Base-by-base conservation (phyloP, 2,888 invertebrate genomes). In the Acanthosepion lycidas region DNA sequence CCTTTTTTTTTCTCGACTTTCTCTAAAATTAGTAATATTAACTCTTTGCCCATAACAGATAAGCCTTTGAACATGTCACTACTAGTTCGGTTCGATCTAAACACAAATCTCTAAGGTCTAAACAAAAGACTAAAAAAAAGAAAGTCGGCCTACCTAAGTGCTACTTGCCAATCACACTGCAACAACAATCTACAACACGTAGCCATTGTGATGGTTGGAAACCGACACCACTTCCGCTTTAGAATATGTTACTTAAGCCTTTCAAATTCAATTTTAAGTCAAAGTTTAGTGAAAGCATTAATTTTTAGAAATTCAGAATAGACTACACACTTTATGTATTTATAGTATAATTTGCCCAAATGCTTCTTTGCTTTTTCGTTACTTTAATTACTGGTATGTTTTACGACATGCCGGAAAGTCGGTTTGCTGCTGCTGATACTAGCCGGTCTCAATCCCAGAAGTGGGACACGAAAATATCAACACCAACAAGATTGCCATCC, bases 391-490 rank as follows among this genome's bases (percentile, higher is more conserved):
- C 23, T 92, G 48, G 49, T 48, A 48, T 5, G 26, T 49, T 49
- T 92, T 48, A 92, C 92, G 92, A 92, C 51, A 92, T 92, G 12
- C 49, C 92, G 92, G 49, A 92, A 92, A 92, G 28, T 15, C 9
- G 28, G 26, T 12, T 49, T 28, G 92, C 92, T 92, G 51, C 92
- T 92, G 92, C 92, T 92, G 92, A 48, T 92, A 51, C 92, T 92
- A 9, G 49, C 92, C 92, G 92, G 92, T 92, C 92, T 23, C 48
- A 33, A 92, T 92, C 92, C 92, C 92, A 48, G 92, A 92, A 92
- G 92, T 92, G 28, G 48, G 92, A 92, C 92, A 23, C 18, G 48
- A 48, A 92, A 48, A 92, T 92, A 92, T 92, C 92, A 92, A 92
- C 92, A 92, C 49, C 92, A 33, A 49, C n/a, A n/a, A 78, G 33